Evolutionary conservation across 2,888 invertebrate genomes (phyloP).

Genomic region (Archips crataeganus): DNA sequence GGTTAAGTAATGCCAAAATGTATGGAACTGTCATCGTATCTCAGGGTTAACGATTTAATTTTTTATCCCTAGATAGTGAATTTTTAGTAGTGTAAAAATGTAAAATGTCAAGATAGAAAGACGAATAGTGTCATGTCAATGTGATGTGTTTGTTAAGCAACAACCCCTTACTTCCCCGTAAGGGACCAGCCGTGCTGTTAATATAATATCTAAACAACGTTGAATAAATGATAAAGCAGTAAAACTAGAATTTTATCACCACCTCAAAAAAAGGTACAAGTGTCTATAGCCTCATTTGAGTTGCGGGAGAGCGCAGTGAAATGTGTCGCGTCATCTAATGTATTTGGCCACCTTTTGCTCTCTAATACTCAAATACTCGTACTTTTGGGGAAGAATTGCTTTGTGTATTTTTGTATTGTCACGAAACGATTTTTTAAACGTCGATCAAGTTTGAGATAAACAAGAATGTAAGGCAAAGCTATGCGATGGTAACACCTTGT

Average conservation of each 20-base stretch:
- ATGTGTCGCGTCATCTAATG: constrained; percentile 64
- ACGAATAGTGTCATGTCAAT: not conserved
- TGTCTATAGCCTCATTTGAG: constrained; percentile 13
- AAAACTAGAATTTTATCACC: constrained; percentile 17
- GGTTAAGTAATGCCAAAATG: too few species aligned
- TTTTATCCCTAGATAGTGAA: too few species aligned
- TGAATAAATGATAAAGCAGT: constrained; percentile 17
- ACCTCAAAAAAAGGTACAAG: constrained; percentile 5
- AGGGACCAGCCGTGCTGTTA: not conserved
- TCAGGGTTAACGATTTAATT: too few species aligned
- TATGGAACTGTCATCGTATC: too few species aligned
- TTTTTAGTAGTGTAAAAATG: too few species aligned
- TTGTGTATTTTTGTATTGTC: constrained; percentile 24
- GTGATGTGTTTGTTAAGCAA: not conserved
- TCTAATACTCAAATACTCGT: constrained; percentile 38
- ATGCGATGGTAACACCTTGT: too few species aligned
- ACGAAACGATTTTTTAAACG: constrained; percentile 14
- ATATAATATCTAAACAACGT: not conserved
- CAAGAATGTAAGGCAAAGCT: too few species aligned
- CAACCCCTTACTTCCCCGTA: not conserved
- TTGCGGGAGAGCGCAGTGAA: constrained; percentile 54
- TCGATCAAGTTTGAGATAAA: not conserved
- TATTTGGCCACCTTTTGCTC: constrained; percentile 51
- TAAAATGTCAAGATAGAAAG: too few species aligned
- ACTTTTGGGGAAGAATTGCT: constrained; percentile 31